Base-by-base conservation (phyloP, 2,888 invertebrate species). In the Sarcophaga variegata region DNA sequence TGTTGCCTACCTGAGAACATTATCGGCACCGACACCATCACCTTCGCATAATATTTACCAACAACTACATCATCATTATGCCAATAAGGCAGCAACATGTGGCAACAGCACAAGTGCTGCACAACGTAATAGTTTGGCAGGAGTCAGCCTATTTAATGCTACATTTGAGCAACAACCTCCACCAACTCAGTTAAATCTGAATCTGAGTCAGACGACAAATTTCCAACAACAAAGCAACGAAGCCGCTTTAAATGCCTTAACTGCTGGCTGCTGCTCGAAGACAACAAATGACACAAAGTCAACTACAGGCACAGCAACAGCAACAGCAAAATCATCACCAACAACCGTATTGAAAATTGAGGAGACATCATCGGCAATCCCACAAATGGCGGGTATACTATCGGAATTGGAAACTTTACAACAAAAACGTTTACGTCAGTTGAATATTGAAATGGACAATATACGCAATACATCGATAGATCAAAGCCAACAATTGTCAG, bases 261-360 rank as follows among this genome's bases (percentile, higher is more conserved):
- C 87, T 47, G 37, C 77, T 54, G 70, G 63, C 74, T 37, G 80
- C 72, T 83, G 54, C 64, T 72, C 76, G 80, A 80, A 76, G 77
- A 54, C 74, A 70, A 62, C 71, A 66, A 84, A 63, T 83, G 87
- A 87, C 85, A 85, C 82, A 22, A 85, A 83, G 81, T 81, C 82
- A 71, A 81, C 54, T 14, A 54, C 54, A 49, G 14, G 79, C 22
- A 85, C 85, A 54, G 5, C 83, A 25, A 85, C 85, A 82, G 79
- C 88, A 87, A 72, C 85, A 37, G 62, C 82, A 79, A 79, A 54
- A 54, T 17, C 76, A 76, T 74, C 84, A 62, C 86, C 88, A 79
- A 89, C 88, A 88, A 91, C 89, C 88, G 89, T 91, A 90, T 89
- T 93, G 89, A 93, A 93, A 91, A 92, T 92, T 90, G 93, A 93